Conservation (phyloP, 2,888 invertebrate species). For the Tromatobia lineatoria region DNA sequence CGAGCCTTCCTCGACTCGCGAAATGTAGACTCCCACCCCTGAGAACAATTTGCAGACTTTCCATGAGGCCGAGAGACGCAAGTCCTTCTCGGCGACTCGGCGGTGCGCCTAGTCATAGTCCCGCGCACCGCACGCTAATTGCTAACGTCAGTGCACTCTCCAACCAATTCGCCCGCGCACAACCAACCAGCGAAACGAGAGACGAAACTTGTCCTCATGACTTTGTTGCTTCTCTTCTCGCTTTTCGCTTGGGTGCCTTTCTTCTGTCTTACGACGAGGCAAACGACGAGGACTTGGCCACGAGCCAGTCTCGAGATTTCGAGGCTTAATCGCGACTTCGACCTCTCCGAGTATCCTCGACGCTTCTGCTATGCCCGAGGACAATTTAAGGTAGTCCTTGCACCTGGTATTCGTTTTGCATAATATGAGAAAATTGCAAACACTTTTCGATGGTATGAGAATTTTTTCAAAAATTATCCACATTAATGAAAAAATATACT, state of each 20-base stretch:
- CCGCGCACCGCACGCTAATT: slow-evolving; percentile 47
- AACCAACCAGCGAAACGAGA: neutral
- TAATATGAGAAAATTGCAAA: too few species aligned
- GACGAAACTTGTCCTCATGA: slow-evolving; percentile 50
- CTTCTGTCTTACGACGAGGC: slow-evolving; percentile 34
- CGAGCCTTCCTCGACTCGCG: slow-evolving; percentile 95
- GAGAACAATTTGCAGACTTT: slow-evolving; percentile 84
- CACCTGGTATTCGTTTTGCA: too few species aligned
- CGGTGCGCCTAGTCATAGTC: slow-evolving; percentile 8
- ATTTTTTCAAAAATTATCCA: too few species aligned
- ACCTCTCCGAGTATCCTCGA: slow-evolving; percentile 45
- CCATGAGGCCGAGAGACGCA: slow-evolving; percentile 74
- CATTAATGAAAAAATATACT: too few species aligned
- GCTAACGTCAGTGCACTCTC: slow-evolving; percentile 7
- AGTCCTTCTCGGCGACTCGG: slow-evolving; percentile 40
- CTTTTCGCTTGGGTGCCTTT: slow-evolving; percentile 34
- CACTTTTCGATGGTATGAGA: too few species aligned
- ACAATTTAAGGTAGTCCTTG: too few species aligned
- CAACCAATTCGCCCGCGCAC: slow-evolving; percentile 12
- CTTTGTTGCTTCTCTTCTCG: slow-evolving; percentile 45
- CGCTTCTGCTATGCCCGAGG: slow-evolving; percentile 22
- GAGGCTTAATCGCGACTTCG: slow-evolving; percentile 62
- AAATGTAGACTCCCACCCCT: slow-evolving; percentile 97
- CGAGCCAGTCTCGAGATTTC: slow-evolving; percentile 56
- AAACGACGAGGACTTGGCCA: slow-evolving; percentile 51